These are phyloP conservation scores for Unio delphinus DNA, from an alignment of 2,888 invertebrate genomes.

Conservation along the genomic window DNA sequence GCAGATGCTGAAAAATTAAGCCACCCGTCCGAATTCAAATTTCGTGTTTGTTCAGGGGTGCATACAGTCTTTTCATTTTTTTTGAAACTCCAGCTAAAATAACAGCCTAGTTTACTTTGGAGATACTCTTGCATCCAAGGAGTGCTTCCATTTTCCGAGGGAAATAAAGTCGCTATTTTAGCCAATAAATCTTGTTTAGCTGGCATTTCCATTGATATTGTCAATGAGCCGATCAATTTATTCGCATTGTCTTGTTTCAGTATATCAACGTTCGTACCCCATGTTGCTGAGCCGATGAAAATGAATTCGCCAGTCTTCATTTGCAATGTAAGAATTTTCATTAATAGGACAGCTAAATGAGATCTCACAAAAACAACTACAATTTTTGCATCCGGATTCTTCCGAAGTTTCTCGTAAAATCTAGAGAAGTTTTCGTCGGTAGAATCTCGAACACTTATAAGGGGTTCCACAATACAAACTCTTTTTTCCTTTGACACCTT, in stretches of 20 bases:
- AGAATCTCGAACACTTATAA: constrained; percentile 6
- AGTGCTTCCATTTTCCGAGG: neutral
- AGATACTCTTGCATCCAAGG: constrained; percentile 12
- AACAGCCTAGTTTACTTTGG: constrained; percentile 8
- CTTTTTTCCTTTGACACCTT: neutral
- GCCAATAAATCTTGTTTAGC: constrained; percentile 1
- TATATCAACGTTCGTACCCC: constrained; percentile 7
- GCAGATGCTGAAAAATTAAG: constrained; percentile 14
- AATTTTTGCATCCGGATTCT: constrained; percentile 11
- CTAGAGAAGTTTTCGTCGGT: neutral
- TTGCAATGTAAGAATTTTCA: neutral
- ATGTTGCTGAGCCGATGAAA: constrained; percentile 22
- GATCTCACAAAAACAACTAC: constrained; percentile 14
- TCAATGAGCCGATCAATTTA: constrained; percentile 9
- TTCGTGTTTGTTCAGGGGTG: no score
- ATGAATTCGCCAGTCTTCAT: constrained; percentile 14
- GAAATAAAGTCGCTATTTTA: neutral
- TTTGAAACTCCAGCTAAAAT: constrained; percentile 11
- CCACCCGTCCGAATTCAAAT: constrained; percentile 11
- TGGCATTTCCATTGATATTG: constrained; percentile 10
- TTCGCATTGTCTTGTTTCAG: neutral
- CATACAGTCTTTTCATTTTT: neutral
- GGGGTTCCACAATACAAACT: constrained; percentile 7
- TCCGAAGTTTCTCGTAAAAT: constrained; percentile 7
- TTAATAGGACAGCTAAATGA: constrained; percentile 1